Percentiles rank a stretch among this genome's conserved stretches.
Evolutionary conservation across 23 tunicate genomes (phyloP).

Genomic region (Ciona savignyi): DNA sequence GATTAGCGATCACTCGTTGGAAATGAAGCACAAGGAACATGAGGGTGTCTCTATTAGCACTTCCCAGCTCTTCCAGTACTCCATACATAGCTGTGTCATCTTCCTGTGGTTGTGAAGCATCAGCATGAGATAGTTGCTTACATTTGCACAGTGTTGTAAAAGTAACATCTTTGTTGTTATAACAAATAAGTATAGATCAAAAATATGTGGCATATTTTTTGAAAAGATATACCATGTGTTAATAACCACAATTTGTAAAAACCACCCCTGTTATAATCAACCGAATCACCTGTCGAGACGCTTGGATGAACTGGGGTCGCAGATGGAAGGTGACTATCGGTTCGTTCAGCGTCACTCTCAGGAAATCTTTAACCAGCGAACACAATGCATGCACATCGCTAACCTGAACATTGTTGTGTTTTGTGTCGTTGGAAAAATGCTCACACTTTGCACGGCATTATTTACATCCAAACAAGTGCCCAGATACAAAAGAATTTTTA

Average conservation of each 20-base stretch:
- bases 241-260: too few relatives aligned
- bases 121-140: too few relatives aligned
- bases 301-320: constrained; percentile 58
- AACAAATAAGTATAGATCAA: too few relatives aligned
- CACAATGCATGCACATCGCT: constrained; percentile 77
- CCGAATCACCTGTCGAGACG: constrained; percentile 44
- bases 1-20: constrained; percentile 63
- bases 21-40: constrained; percentile 80
- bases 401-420: constrained; percentile 4
- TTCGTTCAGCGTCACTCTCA: constrained; percentile 57
- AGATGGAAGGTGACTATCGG: constrained; percentile 70
- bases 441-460: background rate
- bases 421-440: background rate
- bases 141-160: too few relatives aligned
- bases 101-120: too few relatives aligned
- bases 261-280: too few relatives aligned
- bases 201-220: too few relatives aligned
- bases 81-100: constrained; percentile 11
- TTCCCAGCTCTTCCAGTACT: constrained; percentile 16
- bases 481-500: background rate
- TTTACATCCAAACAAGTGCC: background rate
- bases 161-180: too few relatives aligned
- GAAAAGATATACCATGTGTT: too few relatives aligned
- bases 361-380: constrained; percentile 84
- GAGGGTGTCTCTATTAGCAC: constrained; percentile 67